Conservation (phyloP, 2,888 invertebrate species). For the Spisula solida region DNA sequence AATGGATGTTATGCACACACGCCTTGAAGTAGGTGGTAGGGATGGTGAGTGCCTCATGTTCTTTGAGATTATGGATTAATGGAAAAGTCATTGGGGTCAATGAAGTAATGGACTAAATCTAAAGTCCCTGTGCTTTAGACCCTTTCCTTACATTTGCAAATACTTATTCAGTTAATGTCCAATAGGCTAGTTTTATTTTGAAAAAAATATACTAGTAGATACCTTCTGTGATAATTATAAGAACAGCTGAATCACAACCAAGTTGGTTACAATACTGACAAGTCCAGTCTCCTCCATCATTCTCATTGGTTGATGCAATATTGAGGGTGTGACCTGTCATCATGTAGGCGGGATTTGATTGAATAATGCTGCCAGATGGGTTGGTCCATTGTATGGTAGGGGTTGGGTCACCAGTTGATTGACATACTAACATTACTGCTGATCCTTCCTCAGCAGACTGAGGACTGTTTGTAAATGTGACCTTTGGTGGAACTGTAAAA, state of each 20-base stretch:
- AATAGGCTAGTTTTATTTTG: too few relatives aligned
- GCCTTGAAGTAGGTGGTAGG: too few relatives aligned
- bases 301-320: slow-evolving; percentile 56
- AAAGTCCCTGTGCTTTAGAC: too few relatives aligned
- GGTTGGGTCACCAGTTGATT: slow-evolving; percentile 65
- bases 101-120: too few relatives aligned
- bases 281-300: slow-evolving; percentile 65
- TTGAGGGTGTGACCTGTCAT: slow-evolving; percentile 48
- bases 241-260: slow-evolving; percentile 56
- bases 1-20: too few relatives aligned
- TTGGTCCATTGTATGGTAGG: slow-evolving; percentile 63
- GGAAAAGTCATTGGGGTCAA: too few relatives aligned
- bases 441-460: slow-evolving; percentile 54
- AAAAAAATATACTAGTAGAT: too few relatives aligned
- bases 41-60: too few relatives aligned
- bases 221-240: slow-evolving; percentile 61
- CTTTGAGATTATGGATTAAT: too few relatives aligned
- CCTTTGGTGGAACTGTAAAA: slow-evolving; percentile 61
- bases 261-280: slow-evolving; percentile 64
- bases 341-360: slow-evolving; percentile 51
- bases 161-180: too few relatives aligned
- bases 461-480: slow-evolving; percentile 62
- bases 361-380: slow-evolving; percentile 57
- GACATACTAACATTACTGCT: slow-evolving; percentile 62
- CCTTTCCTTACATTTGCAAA: too few relatives aligned